Base-by-base conservation (phyloP, 2,888 invertebrate genomes). In the Amphipyra tragopoginis region DNA sequence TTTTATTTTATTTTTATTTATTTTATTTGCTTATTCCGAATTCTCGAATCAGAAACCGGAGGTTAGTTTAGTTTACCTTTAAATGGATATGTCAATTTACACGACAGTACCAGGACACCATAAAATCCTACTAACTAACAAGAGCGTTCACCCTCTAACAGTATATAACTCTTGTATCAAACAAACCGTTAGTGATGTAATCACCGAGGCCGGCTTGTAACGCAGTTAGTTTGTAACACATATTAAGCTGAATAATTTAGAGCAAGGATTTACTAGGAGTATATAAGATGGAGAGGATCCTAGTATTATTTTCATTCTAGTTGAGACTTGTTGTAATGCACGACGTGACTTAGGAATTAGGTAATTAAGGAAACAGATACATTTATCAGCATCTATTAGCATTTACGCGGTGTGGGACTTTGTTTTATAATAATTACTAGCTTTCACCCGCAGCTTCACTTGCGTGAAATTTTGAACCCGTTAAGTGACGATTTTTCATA, bases 211-310 rank as follows among this genome's bases (percentile, higher is more conserved):
- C 10, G 21, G 15, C 14, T 14, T 49, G 10, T 49, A 52, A 49
- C 33, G 7, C 7, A 21, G 26, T 48, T 52, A 65, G 47, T 60
- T 60, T 21, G 33, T 14, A 43, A 51, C 51, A 55, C 45, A 48
- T 43, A 51, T 63, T 69, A 69, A n/a, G 50, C 43, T 53, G 29
- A 63, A 62, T 63, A 55, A 67, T 47, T 69, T 62, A 52, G n/a
- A 43, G 7, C 4, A 36, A 8, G 26, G 55, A 55, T 69, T 51
- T 36, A 48, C 55, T 45, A 36, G 13, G 34, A 50, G 15, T 34
- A 9, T 33, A 1, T 38, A 49, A 34, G 15, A 40, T 40, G 11
- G 33, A 2, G 33, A 15, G 51, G 34, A 39, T 50, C 1, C 6
- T n/a, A 4, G 38, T 50, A 29, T 54, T 0, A 33, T 39, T 54